Conservation (phyloP, 2,113 vertebrate species). For the Prietella phreatophila region DNA sequence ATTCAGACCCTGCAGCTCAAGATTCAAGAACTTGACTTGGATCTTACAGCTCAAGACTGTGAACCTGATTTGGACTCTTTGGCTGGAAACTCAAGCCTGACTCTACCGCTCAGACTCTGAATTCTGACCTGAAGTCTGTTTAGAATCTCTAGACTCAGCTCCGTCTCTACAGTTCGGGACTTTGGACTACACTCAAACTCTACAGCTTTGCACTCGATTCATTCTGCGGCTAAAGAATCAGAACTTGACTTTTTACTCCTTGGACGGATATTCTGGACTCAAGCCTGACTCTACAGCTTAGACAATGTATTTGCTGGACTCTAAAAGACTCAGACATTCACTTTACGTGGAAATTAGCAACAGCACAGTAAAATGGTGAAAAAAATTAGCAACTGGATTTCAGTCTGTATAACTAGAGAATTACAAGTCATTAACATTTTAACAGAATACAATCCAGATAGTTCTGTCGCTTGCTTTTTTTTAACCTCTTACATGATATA, state of each 20-base stretch:
- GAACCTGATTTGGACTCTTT: not conserved
- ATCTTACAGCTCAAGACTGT: not conserved
- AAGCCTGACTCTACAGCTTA: not conserved
- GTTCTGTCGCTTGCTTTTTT: not conserved
- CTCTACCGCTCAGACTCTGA: no score
- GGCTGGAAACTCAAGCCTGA: no score
- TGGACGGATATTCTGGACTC: not conserved
- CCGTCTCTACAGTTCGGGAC: not conserved
- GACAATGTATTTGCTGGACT: not conserved
- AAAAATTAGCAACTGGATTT: not conserved
- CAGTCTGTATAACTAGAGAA: not conserved
- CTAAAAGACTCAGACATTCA: not conserved
- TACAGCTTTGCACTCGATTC: not conserved
- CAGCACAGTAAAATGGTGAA: no score
- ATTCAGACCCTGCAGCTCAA: not conserved
- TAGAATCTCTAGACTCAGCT: not conserved
- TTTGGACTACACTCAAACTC: not conserved
- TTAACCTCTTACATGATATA: not conserved
- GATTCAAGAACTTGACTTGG: not conserved
- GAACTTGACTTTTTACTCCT: not conserved
- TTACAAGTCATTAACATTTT: not conserved
- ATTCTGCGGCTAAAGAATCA: not conserved
- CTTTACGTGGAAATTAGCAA: no score
- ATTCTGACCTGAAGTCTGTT: no score
- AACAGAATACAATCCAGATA: no score